Evolutionary conservation across 2,888 invertebrate genomes (phyloP), one percentile per base, ranked within the genome.

Genomic region (Melanophora roralis): DNA sequence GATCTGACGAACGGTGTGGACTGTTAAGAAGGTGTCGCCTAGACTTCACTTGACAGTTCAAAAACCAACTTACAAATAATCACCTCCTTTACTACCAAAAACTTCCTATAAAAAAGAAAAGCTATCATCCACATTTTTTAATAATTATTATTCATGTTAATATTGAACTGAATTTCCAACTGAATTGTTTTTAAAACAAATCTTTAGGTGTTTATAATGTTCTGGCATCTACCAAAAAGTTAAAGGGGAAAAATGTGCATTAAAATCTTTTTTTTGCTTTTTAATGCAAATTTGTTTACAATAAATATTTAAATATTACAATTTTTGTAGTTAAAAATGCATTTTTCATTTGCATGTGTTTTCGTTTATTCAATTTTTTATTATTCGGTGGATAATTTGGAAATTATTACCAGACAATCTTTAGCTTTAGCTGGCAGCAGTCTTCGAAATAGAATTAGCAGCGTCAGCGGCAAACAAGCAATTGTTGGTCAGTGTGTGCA

Each of bases 291-390:
- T 76, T 80, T 80, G 76, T 80, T 80, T 76, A 76, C 76, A 80
- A 73, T 73, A 80, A 76, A 80, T 68, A 72, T 79, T 79, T 79
- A 72, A 80, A 80, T 80, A 80, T 72, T 80, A 68, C 72, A 45
- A 73, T 80, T 80, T 73, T 69, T 68, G 76, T 68, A 72, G 72
- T 72, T 68, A 65, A 67, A 72, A 75, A 40, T 43, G 57, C 62
- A 62, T 57, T 73, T 73, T 73, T 62, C 40, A 64, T 76, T 80
- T 49, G 76, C 75, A 65, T 78, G 40, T 73, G 55, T 55, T 55
- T 68, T 34, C 19, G 8, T 2, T 32, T 14, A 49, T 14, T 27
- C n/a, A 3, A 4, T 64, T 47, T 62, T 51, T 67, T 27, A 19
- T 36, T n/a, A 7, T 34, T 69, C 59, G 68, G 64, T 73, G 80